Percentiles rank a stretch among this genome's conserved stretches.
These are phyloP conservation scores for Spisula subtruncata DNA, from an alignment of 2,888 invertebrate genomes.

Conservation along the genomic window DNA sequence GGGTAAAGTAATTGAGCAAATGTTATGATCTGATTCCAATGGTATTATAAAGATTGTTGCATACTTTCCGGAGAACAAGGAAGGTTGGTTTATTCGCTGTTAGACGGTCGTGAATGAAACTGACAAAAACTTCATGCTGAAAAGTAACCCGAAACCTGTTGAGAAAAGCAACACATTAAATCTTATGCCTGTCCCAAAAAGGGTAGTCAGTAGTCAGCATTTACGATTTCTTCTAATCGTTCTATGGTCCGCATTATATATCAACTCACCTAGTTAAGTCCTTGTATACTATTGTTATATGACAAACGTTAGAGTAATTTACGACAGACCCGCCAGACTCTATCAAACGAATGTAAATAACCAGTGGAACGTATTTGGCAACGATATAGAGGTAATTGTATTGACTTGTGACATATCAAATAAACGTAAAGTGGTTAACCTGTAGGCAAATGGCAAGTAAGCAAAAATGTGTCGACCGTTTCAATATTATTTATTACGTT, in stretches of 20 bases:
- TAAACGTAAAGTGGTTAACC: neutral
- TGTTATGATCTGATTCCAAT: too few relatives aligned
- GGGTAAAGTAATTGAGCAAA: too few relatives aligned
- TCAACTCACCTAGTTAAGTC: neutral
- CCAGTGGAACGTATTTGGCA: constrained; percentile 7
- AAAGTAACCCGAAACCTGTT: too few relatives aligned
- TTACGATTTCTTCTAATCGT: neutral
- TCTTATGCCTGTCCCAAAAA: too few relatives aligned
- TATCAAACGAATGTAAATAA: neutral
- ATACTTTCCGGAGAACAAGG: too few relatives aligned
- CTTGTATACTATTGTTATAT: neutral
- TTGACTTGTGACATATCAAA: constrained; percentile 15
- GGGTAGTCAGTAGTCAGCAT: neutral
- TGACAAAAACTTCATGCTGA: too few relatives aligned
- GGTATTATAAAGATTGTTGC: too few relatives aligned
- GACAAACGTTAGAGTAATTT: neutral
- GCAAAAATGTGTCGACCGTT: constrained; percentile 21
- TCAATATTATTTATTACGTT: neutral
- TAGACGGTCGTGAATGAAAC: too few relatives aligned
- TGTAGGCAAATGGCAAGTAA: neutral
- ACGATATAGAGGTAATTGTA: neutral
- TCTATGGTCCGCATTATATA: neutral
- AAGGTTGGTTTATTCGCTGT: too few relatives aligned
- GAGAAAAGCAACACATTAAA: neutral
- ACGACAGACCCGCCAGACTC: neutral